Base-by-base conservation (phyloP, 2,113 vertebrate species). In the Thomomys bottae region DNA sequence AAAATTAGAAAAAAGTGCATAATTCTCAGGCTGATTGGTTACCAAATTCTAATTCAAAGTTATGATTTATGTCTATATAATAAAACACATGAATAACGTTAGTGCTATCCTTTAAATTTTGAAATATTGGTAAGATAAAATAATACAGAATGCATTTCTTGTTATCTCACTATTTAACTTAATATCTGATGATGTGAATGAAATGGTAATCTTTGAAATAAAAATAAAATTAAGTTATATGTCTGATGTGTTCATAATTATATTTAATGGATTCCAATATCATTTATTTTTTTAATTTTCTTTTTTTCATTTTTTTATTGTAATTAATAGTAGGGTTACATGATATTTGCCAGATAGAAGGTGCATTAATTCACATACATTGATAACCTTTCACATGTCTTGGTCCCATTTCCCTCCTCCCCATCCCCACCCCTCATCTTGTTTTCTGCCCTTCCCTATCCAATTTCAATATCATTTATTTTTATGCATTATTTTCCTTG, bases 101-200 rank as follows among this genome's bases (percentile, higher is more conserved):
- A 87, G 28, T 85, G 38, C 3, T 38, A 38, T 77, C 57, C 84
- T 87, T 93, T 75, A 94, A 94, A 88, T 64, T 73, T 87, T 86
- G 61, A 93, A 83, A 90, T 28, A 89, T 1, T 75, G 30, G 32
- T 40, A 28, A 85, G 75, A 34, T 68, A 8, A 2, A 78, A 88
- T 94, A 95, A 94, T 95, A 70, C 96, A 9, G 45, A 95, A 67
- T 94, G 77, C 96, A 42, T 66, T 95, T 92, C 90, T 86, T 36
- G 64, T 93, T 90, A 64, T 75, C 42, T 63, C 4, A 6, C 70
- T 95, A 28, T 95, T 93, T 89, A 38, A 78, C 63, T 26, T 71
- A 0, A 2, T 71, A 30, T 30, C 79, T 24, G 12, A 94, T 32
- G 66, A 92, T 89, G 24, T 42, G 23, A 88, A 66, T 59, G 30